Conservation (phyloP, 2,888 invertebrate genomes). For the Adineta ricciae region DNA sequence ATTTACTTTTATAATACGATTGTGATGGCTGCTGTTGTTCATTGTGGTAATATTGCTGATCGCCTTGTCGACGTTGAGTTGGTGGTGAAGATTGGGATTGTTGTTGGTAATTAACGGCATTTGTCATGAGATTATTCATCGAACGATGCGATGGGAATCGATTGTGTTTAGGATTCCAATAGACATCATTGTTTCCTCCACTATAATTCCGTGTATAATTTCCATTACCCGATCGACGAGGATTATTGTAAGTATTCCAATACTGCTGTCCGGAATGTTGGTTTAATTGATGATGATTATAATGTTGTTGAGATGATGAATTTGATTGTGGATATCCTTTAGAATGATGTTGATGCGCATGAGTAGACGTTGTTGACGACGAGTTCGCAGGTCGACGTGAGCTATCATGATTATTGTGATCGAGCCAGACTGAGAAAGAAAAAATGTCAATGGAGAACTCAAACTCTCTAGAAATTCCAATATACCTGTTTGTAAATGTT, state of each 20-base stretch:
- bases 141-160: conserved; percentile 7
- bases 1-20: not conserved
- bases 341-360: not conserved
- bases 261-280: not conserved
- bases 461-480: not conserved
- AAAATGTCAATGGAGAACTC: too few species aligned
- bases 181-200: not conserved
- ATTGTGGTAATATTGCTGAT: not conserved
- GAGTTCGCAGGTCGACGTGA: not conserved
- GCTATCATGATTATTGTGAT: not conserved
- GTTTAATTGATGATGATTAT: not conserved
- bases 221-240: not conserved
- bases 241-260: not conserved
- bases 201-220: not conserved
- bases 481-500: conserved; percentile 3
- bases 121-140: not conserved
- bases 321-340: not conserved
- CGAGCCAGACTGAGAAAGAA: not conserved
- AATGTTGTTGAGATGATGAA: not conserved
- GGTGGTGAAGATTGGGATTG: conserved; percentile 13
- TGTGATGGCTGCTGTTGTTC: not conserved
- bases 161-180: not conserved
- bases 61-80: not conserved
- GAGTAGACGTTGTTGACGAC: not conserved
- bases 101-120: not conserved